Base-by-base conservation (phyloP, 2,797 vertebrate species). In the Simalia tracyae region DNA sequence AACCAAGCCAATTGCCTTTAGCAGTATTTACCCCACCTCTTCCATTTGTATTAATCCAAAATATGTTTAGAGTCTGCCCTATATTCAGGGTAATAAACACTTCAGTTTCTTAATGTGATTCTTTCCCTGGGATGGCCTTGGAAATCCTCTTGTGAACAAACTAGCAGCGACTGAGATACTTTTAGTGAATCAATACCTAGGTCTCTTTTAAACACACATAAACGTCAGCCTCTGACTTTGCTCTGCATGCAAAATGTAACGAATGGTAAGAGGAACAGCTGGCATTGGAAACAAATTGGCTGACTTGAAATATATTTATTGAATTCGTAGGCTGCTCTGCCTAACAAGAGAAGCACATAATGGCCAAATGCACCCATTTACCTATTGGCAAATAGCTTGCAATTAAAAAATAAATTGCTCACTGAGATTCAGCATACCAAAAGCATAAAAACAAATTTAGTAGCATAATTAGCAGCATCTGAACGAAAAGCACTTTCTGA, bases 381-480 rank as follows among this genome's bases (percentile, higher is more conserved):
- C 90, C 66, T 93, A 63, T 90, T 63, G 68, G 89, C 54, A 92
- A 95, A 94, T 88, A 88, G 57, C 68, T 94, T 91, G 84, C 88
- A 56, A 87, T 95, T 93, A 95, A 95, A 56, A 91, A 91, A 94
- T 57, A 91, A 92, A 92, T 36, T 92, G 17, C 26, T 94, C 63
- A 81, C 95, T 95, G 89, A 46, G 89, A 89, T 91, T 92, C 60
- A 63, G 60, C 64, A 4, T 91, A 42, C 85, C 57, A 94, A 89
- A 93, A 86, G 10, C 86, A 95, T 91, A 92, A 93, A 95, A 95
- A 89, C 26, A 96, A 94, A 94, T 86, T 86, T 94, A 93, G 86
- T 91, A 92, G 85, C 36, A 85, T 57, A 93, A 86, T 95, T 88
- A 91, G 89, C 87, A 91, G 54, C 19, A 59, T 90, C 90, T 94